Conservation (phyloP, 2,113 vertebrate species). For the Limnothrissa miodon region DNA sequence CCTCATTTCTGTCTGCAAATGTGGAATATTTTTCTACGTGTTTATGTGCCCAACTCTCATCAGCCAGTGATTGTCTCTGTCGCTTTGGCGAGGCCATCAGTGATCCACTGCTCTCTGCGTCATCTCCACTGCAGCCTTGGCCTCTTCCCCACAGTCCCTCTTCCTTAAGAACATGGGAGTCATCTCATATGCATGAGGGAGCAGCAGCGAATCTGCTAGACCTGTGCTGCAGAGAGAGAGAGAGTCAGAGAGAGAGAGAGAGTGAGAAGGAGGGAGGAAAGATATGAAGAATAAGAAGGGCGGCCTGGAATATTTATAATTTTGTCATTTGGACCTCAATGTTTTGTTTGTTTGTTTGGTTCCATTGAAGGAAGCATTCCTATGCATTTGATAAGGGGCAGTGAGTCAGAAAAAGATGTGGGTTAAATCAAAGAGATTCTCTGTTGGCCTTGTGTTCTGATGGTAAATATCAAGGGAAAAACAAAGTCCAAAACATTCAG, state of each 20-base stretch:
- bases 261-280: slow-evolving; percentile 24
- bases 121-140: background rate
- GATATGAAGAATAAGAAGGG: slow-evolving; percentile 14
- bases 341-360: background rate
- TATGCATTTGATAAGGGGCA: slow-evolving; percentile 22
- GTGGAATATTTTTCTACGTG: background rate
- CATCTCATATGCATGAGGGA: slow-evolving; percentile 6
- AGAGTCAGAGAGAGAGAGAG: slow-evolving; percentile 32
- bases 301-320: background rate
- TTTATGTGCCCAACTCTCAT: background rate
- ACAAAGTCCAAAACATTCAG: slow-evolving; percentile 53
- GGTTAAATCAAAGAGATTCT: background rate
- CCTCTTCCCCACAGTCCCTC: background rate
- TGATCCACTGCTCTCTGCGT: background rate
- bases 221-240: slow-evolving; percentile 49
- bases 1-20: background rate
- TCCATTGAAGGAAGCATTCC: background rate
- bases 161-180: slow-evolving; percentile 3
- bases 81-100: background rate
- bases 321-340: background rate
- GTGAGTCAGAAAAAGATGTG: slow-evolving; percentile 13
- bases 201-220: background rate
- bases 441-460: slow-evolving; percentile 16
- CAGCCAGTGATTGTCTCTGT: background rate
- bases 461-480: background rate